These are phyloP conservation scores for Drosophila virilis DNA, from an alignment of 1,140 invertebrate species.

Conservation along the genomic window DNA sequence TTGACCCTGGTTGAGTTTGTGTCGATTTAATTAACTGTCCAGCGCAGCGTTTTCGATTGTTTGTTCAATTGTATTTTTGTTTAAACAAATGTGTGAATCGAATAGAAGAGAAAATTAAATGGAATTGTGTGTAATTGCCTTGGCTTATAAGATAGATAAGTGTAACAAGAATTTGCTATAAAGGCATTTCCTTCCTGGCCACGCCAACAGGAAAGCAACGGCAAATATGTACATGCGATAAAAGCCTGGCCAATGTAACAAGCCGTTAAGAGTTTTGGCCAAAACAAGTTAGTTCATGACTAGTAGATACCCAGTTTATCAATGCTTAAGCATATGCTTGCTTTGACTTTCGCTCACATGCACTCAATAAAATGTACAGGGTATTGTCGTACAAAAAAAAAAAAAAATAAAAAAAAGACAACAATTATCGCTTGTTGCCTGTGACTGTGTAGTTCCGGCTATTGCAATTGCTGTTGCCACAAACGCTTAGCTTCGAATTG, in stretches of 20 bases:
- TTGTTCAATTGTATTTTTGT: neutral
- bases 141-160: neutral
- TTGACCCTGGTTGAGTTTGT: constrained; percentile 12
- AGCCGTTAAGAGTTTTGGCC: constrained; percentile 1
- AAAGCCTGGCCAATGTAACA: neutral
- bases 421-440: constrained; percentile 9
- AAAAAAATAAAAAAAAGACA: neutral
- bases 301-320: neutral
- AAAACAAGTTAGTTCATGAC: neutral
- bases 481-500: neutral
- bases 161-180: neutral
- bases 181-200: constrained; percentile 13
- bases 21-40: constrained; percentile 3
- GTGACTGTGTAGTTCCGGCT: constrained; percentile 18
- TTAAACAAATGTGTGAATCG: neutral
- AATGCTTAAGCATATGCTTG: neutral
- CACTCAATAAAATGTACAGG: neutral
- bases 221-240: neutral
- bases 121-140: neutral
- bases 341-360: too few species aligned
- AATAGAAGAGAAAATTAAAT: neutral
- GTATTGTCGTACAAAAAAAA: neutral
- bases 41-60: neutral
- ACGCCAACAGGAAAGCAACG: constrained; percentile 4
- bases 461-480: constrained; percentile 21